Percentiles rank a stretch among this genome's conserved stretches.
phyloP scores from a whole-genome alignment of 2,797 vertebrate species.

The Carduelis carduelis region DNA sequence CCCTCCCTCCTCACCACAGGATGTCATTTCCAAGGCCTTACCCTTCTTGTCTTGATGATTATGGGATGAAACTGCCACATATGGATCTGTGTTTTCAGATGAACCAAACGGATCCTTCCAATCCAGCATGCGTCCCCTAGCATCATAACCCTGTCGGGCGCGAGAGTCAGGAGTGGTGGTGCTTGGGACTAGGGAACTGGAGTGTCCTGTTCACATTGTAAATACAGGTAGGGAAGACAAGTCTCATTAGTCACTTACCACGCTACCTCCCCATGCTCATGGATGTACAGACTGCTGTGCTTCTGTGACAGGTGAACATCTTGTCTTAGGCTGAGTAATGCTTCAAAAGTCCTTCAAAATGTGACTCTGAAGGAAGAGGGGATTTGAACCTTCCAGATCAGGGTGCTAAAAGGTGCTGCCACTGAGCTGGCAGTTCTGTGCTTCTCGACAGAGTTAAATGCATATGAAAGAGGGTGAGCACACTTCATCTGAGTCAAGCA shows the following conservation, averaged over 20 bases:
- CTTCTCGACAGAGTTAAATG: neutral
- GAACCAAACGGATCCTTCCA: conserved; percentile 87
- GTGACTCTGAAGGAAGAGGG: neutral
- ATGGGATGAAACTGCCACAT: conserved; percentile 93
- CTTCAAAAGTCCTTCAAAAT: neutral
- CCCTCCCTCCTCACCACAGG: conserved; percentile 65
- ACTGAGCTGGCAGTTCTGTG: neutral
- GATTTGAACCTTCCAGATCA: neutral
- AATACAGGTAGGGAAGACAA: conserved; percentile 80
- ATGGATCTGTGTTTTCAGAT: conserved; percentile 92
- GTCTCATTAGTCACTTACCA: conserved; percentile 48
- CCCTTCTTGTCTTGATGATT: conserved; percentile 95
- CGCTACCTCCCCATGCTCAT: neutral
- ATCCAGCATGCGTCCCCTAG: conserved; percentile 89
- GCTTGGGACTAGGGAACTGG: conserved; percentile 87
- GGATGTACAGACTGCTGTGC: neutral
- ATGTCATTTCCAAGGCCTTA: conserved; percentile 95
- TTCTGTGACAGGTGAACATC: rapidly evolving
- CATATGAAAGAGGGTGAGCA: neutral
- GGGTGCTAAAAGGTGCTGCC: neutral
- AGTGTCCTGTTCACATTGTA: conserved; percentile 89
- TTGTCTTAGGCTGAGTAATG: neutral
- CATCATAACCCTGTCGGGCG: conserved; percentile 82
- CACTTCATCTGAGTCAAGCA: neutral
- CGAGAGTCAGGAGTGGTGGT: conserved; percentile 84